Evolutionary conservation across 1,140 invertebrate species (phyloP), one percentile per base, ranked within the genome.

Genomic region (Vanessa atalanta): DNA sequence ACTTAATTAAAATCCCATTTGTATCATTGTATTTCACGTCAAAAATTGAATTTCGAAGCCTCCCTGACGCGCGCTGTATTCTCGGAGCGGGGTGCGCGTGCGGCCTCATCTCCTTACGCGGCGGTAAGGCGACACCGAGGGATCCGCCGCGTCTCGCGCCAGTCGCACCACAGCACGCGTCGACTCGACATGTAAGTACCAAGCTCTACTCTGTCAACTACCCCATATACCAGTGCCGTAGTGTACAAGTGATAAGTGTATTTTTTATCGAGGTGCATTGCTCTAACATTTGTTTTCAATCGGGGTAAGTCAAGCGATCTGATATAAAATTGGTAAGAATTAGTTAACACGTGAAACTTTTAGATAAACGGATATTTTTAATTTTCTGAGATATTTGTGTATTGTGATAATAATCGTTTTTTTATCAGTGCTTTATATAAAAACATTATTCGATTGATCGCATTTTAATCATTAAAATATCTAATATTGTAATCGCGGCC

Each of bases 131-230:
- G 90, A 90, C 86, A 90, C 88, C 87, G 79, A 23, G 50, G 53
- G 71, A 75, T 37, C 79, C 69, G 72, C 72, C 74, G 83, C 81
- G 81, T 61, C 67, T 72, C 74, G 67, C 82, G 87, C 84, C 89
- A 92, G 89, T 92, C 88, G 88, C 90, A 92, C 86, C 90, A 91
- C 87, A 92, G 90, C 89, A 83, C 87, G 89, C 90, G 90, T 90
- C 90, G 90, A 92, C 90, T 92, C 90, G 89, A 91, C 88, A 92
- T 92, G 90, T 92, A 92, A 92, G 90, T 92, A 92, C 76, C 79
- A 80, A 65, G 53, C 53, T 57, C 53, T 43, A 43, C 37, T 50
- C 53, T 57, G 53, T 57, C 53, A 57, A 53, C 15, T 53, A 16
- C 71, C 47, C 80, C 37, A 23, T 80, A 80, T 81, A 70, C 65